Conservation (phyloP, 2,113 vertebrate species). For the Aphelocoma coerulescens region DNA sequence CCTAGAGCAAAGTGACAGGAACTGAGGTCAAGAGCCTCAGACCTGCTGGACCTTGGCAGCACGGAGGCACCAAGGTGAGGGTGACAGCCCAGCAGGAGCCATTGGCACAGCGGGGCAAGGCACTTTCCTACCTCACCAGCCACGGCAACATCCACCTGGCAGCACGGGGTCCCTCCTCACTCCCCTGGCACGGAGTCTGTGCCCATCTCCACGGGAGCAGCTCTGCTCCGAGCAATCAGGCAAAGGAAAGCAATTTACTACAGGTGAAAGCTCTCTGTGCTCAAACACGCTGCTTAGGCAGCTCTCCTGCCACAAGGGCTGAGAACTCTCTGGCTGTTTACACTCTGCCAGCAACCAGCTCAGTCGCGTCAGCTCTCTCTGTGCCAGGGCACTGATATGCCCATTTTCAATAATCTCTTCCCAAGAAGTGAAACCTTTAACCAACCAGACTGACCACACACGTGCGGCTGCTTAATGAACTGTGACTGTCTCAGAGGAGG, state of each 20-base stretch:
- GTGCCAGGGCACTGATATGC: neutral
- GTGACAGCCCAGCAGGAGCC: neutral
- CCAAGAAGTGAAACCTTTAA: neutral
- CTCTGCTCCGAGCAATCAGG: neutral
- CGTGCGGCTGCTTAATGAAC: accelerated
- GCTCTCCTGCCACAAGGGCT: neutral
- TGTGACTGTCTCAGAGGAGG: accelerated
- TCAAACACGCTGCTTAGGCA: neutral
- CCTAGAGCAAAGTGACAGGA: neutral
- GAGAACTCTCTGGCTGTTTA: neutral
- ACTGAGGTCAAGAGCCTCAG: neutral
- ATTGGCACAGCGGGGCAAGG: accelerated
- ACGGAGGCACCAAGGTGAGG: accelerated
- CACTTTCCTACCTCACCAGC: accelerated
- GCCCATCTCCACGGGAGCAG: neutral
- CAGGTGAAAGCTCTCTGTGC: neutral
- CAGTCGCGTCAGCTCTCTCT: neutral
- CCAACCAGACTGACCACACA: neutral
- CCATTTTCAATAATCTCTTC: neutral
- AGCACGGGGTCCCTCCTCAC: accelerated
- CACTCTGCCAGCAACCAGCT: neutral
- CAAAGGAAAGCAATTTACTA: neutral
- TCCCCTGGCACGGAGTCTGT: neutral
- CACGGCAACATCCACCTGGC: neutral
- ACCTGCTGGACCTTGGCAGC: neutral